Evolutionary conservation across 2,797 vertebrate species (phyloP).

Genomic region (Gymnoscopelus braueri): DNA sequence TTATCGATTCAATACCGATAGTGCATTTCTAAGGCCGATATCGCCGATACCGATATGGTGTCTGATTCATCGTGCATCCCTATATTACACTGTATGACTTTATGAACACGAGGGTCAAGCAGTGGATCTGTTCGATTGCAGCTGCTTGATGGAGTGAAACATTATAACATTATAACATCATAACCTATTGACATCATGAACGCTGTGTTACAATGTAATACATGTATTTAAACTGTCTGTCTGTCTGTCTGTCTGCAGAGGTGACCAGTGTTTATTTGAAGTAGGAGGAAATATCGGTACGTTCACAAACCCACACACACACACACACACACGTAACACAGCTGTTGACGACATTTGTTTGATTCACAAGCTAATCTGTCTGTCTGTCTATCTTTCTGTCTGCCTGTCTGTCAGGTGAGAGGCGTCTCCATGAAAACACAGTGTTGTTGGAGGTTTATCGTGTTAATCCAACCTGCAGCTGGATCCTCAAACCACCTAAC

Average conservation of each 20-base stretch:
- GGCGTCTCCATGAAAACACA: slow-evolving; percentile 67
- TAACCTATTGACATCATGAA: neutral
- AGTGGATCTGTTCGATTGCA: too few relatives aligned
- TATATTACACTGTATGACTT: neutral
- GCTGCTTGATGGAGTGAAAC: neutral
- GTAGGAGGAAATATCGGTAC: slow-evolving; percentile 97
- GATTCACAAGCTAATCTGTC: neutral
- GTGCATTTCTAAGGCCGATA: too few relatives aligned
- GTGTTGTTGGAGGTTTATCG: slow-evolving; percentile 62
- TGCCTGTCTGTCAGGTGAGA: neutral
- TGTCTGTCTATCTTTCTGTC: neutral
- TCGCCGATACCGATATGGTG: too few relatives aligned
- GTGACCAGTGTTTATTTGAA: slow-evolving; percentile 89
- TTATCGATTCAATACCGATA: too few relatives aligned
- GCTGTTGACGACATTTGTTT: neutral
- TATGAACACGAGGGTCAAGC: neutral
- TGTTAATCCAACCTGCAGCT: slow-evolving; percentile 68
- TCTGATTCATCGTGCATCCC: neutral
- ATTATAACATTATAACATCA: neutral
- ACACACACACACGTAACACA: slow-evolving; percentile 8
- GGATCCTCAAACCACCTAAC: slow-evolving; percentile 65
- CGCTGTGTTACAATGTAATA: neutral
- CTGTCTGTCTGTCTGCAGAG: slow-evolving; percentile 53
- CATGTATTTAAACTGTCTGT: neutral
- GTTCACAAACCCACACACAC: slow-evolving; percentile 39